Conservation (phyloP, 2,113 vertebrate genomes). For the Pelobates fuscus region DNA sequence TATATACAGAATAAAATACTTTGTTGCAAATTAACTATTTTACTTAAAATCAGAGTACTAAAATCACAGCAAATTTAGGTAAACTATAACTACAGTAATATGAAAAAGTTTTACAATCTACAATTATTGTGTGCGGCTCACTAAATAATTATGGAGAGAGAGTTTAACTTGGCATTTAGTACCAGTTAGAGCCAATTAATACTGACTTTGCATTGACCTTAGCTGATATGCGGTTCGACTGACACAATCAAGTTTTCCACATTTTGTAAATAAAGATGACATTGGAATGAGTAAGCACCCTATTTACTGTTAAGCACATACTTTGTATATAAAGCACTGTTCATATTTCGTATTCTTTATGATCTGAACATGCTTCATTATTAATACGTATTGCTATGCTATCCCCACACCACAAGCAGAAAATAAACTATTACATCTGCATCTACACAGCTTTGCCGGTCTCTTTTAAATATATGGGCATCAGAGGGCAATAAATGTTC, state of each 20-base stretch:
- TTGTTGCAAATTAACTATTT: too few relatives aligned
- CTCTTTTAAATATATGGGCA: too few relatives aligned
- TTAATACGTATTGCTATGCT: not conserved
- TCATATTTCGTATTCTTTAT: not conserved
- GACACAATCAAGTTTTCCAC: slow-evolving; percentile 37
- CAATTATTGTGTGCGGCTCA: slow-evolving; percentile 15
- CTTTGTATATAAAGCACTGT: not conserved
- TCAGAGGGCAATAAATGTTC: too few relatives aligned
- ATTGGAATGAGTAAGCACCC: slow-evolving; percentile 34
- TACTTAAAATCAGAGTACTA: not conserved
- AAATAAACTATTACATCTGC: too few relatives aligned
- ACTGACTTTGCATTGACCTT: slow-evolving; percentile 38
- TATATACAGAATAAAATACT: too few relatives aligned
- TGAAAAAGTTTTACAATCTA: slow-evolving; percentile 33
- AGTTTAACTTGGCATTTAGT: slow-evolving; percentile 40
- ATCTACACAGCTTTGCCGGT: too few relatives aligned
- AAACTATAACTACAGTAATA: slow-evolving; percentile 10
- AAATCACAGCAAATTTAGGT: slow-evolving; percentile 14
- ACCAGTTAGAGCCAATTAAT: slow-evolving; percentile 46
- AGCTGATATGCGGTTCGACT: slow-evolving; percentile 1
- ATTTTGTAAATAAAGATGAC: slow-evolving; percentile 37
- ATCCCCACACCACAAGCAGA: not conserved
- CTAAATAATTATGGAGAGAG: slow-evolving; percentile 33
- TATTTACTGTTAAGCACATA: not conserved
- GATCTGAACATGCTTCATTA: not conserved